These are phyloP conservation scores for Lacerta viridis DNA, from an alignment of 2,797 vertebrate genomes.

Conservation along the genomic window DNA sequence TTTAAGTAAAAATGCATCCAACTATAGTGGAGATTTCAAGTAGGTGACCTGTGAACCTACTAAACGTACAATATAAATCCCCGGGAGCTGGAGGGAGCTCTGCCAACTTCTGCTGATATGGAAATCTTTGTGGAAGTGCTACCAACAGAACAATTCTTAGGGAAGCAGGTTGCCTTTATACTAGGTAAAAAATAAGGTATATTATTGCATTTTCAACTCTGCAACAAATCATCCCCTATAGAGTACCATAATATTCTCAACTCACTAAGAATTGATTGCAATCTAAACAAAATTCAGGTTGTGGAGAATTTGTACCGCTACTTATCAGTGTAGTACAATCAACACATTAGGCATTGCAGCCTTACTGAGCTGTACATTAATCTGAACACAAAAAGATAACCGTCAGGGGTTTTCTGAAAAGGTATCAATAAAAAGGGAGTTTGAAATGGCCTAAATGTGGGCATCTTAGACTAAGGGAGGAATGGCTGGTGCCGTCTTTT, in stretches of 20 bases:
- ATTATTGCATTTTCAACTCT: not conserved
- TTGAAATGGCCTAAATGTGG: not conserved
- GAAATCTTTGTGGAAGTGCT: too few species aligned
- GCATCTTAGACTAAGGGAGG: not conserved
- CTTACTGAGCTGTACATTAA: not conserved
- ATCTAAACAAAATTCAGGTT: not conserved
- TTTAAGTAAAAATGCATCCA: too few species aligned
- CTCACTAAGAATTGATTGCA: not conserved
- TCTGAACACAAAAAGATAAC: not conserved
- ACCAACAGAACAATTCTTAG: not conserved
- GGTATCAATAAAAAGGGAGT: not conserved
- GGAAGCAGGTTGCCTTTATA: not conserved
- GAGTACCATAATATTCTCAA: not conserved
- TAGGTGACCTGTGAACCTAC: too few species aligned
- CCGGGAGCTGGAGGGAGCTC: too few species aligned
- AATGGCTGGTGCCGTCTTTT: not conserved
- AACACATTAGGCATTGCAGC: not conserved
- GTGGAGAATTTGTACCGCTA: not conserved
- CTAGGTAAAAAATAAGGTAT: not conserved
- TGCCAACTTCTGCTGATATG: too few species aligned
- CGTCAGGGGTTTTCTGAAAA: not conserved
- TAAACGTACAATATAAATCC: too few species aligned
- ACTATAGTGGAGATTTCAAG: too few species aligned
- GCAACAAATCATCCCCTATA: not conserved
- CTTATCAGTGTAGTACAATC: not conserved